Base-by-base conservation (phyloP, 1,140 invertebrate species). In the Eurosta solidaginis region DNA sequence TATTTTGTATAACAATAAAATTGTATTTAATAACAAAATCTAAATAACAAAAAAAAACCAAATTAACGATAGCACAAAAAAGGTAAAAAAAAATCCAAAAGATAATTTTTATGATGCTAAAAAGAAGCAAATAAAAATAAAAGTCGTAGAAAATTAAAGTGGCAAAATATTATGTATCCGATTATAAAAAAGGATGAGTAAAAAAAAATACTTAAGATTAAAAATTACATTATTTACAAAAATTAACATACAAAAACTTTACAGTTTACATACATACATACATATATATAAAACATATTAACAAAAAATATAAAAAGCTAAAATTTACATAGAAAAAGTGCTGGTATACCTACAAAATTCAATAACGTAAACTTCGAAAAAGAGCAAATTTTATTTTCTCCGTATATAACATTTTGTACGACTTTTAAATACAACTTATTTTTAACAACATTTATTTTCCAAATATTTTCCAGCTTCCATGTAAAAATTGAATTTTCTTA, bases 401-500 rank as follows among this genome's bases (percentile, higher is more conserved):
- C 20, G 10, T 0, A 9, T 40, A 68, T 40, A 68, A 68, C 12
- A 10, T 36, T 20, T 68, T 7, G 20, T 20, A 2, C 1, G 12
- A 68, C n/a, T 68, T 36, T 17, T 5, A 40, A 36, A 68, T 22
- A 68, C 22, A 40, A 22, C 33, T 33, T 33, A 59, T 17, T 33
- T 33, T 33, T 3, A 3, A 3, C 25, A 33, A 36, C 17, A 33
- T 25, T 5, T 22, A n/a, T 68, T 40, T 29, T 68, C 20, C 22
- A 68, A 17, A 68, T 40, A 68, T 17, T 42, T 68, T 17, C 54
- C 59, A 68, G 59, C 40, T 68, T 68, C 59, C 59, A 68, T 52
- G 50, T 76, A 76, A 76, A 76, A 25, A 36, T 52, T 25, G 22
- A 25, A 76, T 76, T 76, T 76, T 76, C 47, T 76, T 76, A 76